phyloP scores from a whole-genome alignment of 2,797 vertebrate genomes.

The Harpagifer antarcticus region DNA sequence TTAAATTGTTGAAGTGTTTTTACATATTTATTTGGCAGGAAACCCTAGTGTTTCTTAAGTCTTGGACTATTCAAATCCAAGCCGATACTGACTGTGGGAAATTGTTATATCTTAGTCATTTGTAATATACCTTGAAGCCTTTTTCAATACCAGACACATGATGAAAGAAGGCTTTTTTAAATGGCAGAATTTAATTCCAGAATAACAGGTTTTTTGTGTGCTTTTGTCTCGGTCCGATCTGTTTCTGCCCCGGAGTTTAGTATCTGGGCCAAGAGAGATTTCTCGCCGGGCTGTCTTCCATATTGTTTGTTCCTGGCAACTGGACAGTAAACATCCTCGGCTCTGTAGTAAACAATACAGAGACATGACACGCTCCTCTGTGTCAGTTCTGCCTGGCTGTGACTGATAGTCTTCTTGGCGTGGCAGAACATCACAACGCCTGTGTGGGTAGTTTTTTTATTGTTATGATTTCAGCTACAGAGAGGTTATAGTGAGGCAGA shows the following conservation, averaged over 20 bases:
- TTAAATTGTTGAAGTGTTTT: constrained; percentile 2
- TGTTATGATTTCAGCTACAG: background rate
- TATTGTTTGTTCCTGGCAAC: constrained; percentile 49
- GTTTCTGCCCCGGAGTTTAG: constrained; percentile 29
- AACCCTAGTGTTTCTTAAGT: background rate
- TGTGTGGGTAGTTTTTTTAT: constrained; percentile 21
- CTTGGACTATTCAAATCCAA: background rate
- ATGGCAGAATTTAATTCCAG: constrained; percentile 17
- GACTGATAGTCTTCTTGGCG: constrained; percentile 44
- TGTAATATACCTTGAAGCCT: background rate
- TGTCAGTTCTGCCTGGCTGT: constrained; percentile 35
- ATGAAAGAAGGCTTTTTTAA: constrained; percentile 4
- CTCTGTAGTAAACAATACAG: constrained; percentile 36
- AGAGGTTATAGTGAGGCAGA: background rate
- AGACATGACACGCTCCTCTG: constrained; percentile 9
- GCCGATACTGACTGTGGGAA: constrained; percentile 4
- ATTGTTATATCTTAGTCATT: background rate
- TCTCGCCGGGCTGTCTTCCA: constrained; percentile 24
- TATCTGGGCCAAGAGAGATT: constrained; percentile 13
- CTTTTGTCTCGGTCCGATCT: constrained; percentile 23
- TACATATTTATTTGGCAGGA: constrained; percentile 36
- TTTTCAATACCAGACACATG: background rate
- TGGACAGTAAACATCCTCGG: constrained; percentile 27
- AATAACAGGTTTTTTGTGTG: background rate
- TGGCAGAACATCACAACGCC: constrained; percentile 18